Evolutionary conservation across 2,113 vertebrate species (phyloP), one percentile per base, ranked within the genome.

Genomic region (Gnathonemus echidnorhynchus): DNA sequence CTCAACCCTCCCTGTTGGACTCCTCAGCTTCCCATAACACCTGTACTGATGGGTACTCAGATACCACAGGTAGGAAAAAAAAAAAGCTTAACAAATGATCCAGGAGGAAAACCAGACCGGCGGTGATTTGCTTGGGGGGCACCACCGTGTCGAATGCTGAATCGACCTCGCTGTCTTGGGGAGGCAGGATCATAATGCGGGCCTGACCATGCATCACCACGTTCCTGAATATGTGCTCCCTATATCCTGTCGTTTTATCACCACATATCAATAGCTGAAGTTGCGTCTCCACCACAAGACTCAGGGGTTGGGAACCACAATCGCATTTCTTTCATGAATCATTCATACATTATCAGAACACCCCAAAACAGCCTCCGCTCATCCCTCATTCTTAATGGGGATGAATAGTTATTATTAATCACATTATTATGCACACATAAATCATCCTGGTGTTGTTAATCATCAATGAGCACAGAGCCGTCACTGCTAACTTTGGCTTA

Each of bases 51-150:
- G 19, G 84, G 19, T 17, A 5, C 66, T 90, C 89, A 90, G 66
- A 87, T 58, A 87, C 24, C 27, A 19, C 84, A 70, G 53, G 13
- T 42, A 80, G 6, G 17, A 8, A 80, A 77, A 66, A 56, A 90
- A 42, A 87, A 90, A 42, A 17, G 17, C 50, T 87, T 86, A 74
- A 87, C 58, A 45, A 90, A 45, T n/a, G 42, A 62, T 86, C 89
- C 27, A 3, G n/a, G 35, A 89, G 50, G 4, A 84, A 89, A 42
- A 62, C n/a, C 27, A 90, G 53, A 70, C 62, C 10, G 10, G 10
- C 62, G 3, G 62, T 80, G 49, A 27, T n/a, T 52, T 48, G 21
- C 77, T 10, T 45, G 56, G n/a, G 84, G 77, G 58, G 89, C 35
- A 83, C 8, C 19, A 89, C 9, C 49, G 35, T 48, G 11, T 45